Evolutionary conservation across 1,140 invertebrate species (phyloP), one percentile per base, ranked within the genome.

Genomic region (Papilio xuthus): DNA sequence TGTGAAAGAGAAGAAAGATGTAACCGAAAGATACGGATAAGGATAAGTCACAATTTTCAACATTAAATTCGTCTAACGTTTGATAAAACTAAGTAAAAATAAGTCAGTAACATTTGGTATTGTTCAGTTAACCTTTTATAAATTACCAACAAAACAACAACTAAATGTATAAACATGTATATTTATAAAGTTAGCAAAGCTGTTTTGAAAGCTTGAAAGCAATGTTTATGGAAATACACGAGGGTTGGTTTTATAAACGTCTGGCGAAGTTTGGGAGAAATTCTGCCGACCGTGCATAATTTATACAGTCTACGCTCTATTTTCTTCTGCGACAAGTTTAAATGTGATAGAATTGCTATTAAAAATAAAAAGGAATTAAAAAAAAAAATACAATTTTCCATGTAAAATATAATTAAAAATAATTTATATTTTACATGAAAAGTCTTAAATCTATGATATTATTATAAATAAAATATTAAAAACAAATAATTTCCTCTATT

Each of bases 191-290:
- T 67, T 67, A 26, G 26, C 60, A 67, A 67, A 67, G 60, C 60
- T 67, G 60, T 67, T 67, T 67, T 67, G 60, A 67, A 67, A 67
- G 60, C 60, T 67, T 67, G 60, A 67, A 67, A 67, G 60, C 60
- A 67, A 67, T 67, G 60, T 67, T 67, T 67, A 67, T 67, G 60
- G 60, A 67, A 67, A 67, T 67, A 67, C 60, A 67, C 60, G 60
- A 67, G 60, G 60, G 60, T 67, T 67, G 13, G 60, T 67, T 67
- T 67, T 67, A 67, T 67, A 67, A 67, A 67, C 26, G 60, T 32
- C 60, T 67, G 26, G 12, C 60, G 26, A 67, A 67, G 23, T 67
- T 28, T 26, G 60, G 32, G 60, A 67, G 60, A 67, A 67, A 67
- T 67, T 67, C 60, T 67, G 60, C 26, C 60, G 26, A 28, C 26